These are phyloP conservation scores for Drosophila mimetica DNA, from an alignment of 2,888 invertebrate genomes.

Conservation along the genomic window DNA sequence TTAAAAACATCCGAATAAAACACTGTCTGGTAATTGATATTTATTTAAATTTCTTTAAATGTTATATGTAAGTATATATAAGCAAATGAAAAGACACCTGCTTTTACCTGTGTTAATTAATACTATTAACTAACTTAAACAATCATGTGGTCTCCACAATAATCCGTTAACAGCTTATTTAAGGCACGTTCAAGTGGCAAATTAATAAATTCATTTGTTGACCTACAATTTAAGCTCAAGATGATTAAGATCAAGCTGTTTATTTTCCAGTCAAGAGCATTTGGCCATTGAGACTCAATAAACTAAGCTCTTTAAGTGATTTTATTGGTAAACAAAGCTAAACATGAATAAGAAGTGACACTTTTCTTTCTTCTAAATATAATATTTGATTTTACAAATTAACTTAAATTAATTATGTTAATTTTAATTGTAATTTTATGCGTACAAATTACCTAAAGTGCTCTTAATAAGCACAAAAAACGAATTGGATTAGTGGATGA, in stretches of 20 bases:
- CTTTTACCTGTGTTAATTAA: not conserved
- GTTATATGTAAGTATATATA: no score
- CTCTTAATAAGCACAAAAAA: not conserved
- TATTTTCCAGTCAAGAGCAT: not conserved
- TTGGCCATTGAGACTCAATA: not conserved
- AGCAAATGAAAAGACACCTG: no score
- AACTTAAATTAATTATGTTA: conserved; percentile 17
- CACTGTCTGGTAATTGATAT: no score
- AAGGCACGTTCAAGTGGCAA: not conserved
- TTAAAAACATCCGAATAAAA: no score
- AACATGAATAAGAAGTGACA: no score
- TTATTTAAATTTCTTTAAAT: no score
- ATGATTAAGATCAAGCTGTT: not conserved
- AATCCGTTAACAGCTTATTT: not conserved
- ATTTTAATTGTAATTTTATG: conserved; percentile 7
- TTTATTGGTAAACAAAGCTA: no score
- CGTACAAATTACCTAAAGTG: conserved; percentile 8
- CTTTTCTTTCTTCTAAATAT: no score
- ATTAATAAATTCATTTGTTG: not conserved
- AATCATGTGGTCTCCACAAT: not conserved
- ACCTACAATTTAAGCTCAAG: not conserved
- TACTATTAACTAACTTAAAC: not conserved
- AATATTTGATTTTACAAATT: no score
- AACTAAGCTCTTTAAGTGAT: not conserved
- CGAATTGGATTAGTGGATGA: no score